phyloP scores from a whole-genome alignment of 2,797 vertebrate species.

The Sciurus vulgaris region DNA sequence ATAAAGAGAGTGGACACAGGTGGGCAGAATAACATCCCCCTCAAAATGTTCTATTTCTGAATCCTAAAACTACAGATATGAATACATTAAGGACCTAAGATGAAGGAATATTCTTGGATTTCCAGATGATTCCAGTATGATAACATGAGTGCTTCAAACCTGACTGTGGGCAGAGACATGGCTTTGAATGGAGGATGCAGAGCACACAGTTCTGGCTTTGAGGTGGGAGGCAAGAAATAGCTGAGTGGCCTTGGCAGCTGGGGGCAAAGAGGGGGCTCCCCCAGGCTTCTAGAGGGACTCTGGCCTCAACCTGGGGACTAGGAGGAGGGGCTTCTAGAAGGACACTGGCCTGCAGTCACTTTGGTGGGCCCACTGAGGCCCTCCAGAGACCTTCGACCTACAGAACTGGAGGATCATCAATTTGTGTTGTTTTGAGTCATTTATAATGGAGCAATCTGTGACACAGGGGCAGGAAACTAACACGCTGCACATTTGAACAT shows the following conservation, averaged over 20 bases:
- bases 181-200: neutral
- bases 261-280: too few relatives aligned
- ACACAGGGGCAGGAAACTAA: neutral
- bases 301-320: too few relatives aligned
- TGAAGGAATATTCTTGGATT: neutral
- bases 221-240: neutral
- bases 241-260: rapidly evolving
- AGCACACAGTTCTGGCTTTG: neutral
- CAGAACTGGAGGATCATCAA: neutral
- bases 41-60: neutral
- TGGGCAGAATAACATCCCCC: neutral
- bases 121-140: neutral
- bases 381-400: too few relatives aligned
- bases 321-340: neutral
- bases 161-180: neutral
- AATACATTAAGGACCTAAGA: neutral
- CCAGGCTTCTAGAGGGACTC: too few relatives aligned
- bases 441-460: neutral
- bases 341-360: rapidly evolving
- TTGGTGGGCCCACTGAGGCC: too few relatives aligned
- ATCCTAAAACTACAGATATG: neutral
- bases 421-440: neutral
- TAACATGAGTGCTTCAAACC: neutral
- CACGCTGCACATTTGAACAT: slow-evolving; percentile 2
- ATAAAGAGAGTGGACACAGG: neutral